Conservation (phyloP, 2,797 vertebrate species). For the Phrynocephalus vlangalii region DNA sequence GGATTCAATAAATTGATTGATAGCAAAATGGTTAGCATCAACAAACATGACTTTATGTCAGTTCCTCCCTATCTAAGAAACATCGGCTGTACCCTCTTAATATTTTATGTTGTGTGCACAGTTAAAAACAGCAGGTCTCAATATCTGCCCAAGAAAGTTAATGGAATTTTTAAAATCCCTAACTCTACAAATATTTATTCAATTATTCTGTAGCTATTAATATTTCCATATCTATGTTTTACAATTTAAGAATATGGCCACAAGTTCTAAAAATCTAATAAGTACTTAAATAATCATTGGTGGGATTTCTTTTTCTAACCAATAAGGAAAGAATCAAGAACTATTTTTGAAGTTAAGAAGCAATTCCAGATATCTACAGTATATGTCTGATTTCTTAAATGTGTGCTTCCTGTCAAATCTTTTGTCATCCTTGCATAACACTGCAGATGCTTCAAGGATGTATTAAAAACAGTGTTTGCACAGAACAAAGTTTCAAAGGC, state of each 20-base stretch:
- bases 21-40: background rate
- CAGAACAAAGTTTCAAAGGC: background rate
- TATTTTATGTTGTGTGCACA: slow-evolving; percentile 1
- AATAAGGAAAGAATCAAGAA: background rate
- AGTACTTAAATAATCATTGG: background rate
- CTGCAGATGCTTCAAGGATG: slow-evolving; percentile 23
- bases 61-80: background rate
- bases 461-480: slow-evolving; percentile 55
- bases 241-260: background rate
- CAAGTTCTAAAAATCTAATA: rapidly evolving
- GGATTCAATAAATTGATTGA: background rate
- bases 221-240: background rate
- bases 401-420: background rate
- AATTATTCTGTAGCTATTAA: background rate
- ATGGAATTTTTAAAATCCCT: background rate
- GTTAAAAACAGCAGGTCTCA: background rate
- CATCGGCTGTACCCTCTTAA: background rate
- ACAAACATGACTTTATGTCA: background rate
- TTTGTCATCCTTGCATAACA: slow-evolving; percentile 47
- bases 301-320: background rate
- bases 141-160: background rate
- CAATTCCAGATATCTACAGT: background rate
- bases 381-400: background rate
- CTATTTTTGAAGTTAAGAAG: background rate
- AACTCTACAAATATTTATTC: background rate